These are phyloP conservation scores for Melinaea menophilus DNA, from an alignment of 2,888 invertebrate genomes.

Conservation along the genomic window DNA sequence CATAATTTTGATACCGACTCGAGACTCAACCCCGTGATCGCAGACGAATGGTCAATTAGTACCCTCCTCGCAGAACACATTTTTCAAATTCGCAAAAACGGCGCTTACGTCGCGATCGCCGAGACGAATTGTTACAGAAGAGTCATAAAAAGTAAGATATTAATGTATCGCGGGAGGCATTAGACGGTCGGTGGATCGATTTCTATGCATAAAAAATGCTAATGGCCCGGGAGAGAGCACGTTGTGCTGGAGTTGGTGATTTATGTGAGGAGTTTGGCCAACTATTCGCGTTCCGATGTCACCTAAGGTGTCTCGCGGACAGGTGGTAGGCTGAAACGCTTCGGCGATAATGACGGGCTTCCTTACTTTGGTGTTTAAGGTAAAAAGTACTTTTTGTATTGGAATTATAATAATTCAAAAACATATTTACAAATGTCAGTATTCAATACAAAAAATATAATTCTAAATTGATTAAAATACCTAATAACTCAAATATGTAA, in stretches of 20 bases:
- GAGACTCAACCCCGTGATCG: conserved; percentile 12
- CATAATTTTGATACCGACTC: conserved; percentile 43
- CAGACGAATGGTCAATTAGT: conserved; percentile 9
- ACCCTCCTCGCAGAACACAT: neutral
- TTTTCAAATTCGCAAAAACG: conserved; percentile 16
- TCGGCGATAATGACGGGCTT: conserved; percentile 23
- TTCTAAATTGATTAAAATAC: no score
- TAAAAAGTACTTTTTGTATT: neutral
- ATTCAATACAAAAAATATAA: no score
- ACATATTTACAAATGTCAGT: no score
- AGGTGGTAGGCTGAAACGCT: conserved; percentile 43
- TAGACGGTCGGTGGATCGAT: conserved; percentile 74
- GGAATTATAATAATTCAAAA: no score
- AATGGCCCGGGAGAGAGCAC: conserved; percentile 69
- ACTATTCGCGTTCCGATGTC: conserved; percentile 60
- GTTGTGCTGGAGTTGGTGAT: conserved; percentile 63
- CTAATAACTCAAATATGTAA: no score
- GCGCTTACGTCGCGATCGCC: conserved; percentile 42
- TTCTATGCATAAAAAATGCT: conserved; percentile 78
- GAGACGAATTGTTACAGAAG: conserved; percentile 71
- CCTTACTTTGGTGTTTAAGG: conserved; percentile 9
- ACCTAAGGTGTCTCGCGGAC: conserved; percentile 46
- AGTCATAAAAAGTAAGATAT: conserved; percentile 79
- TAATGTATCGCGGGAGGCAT: conserved; percentile 79
- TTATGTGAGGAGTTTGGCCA: conserved; percentile 61